phyloP scores from a whole-genome alignment of 2,113 vertebrate species.

The Genyomyrus donnyi region DNA sequence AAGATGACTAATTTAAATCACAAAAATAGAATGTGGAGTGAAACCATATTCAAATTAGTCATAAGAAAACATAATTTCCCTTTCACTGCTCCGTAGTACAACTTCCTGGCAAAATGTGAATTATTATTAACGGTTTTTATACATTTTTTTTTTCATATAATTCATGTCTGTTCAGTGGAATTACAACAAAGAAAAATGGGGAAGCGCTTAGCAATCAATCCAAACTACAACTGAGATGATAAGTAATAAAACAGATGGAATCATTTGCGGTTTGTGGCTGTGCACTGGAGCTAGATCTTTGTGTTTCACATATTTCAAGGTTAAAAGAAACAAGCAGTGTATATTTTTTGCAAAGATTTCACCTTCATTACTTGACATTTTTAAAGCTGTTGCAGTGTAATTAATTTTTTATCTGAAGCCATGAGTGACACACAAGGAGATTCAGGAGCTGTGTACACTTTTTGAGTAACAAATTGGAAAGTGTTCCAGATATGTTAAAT shows the following conservation, averaged over 20 bases:
- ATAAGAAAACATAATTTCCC: neutral
- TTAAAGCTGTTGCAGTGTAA: neutral
- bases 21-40: neutral
- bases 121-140: neutral
- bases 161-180: constrained; percentile 11
- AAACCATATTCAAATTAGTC: neutral
- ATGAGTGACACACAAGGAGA: neutral
- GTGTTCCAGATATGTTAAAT: neutral
- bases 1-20: constrained; percentile 4
- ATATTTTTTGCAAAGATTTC: neutral
- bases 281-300: constrained; percentile 22
- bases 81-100: neutral
- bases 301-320: constrained; percentile 26
- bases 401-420: neutral
- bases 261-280: constrained; percentile 34
- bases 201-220: constrained; percentile 27
- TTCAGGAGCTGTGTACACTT: neutral
- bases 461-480: neutral
- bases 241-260: constrained; percentile 25
- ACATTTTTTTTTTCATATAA: neutral
- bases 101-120: neutral
- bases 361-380: neutral
- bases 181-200: constrained; percentile 22
- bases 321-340: constrained; percentile 20
- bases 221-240: neutral